Evolutionary conservation across 2,888 invertebrate species (phyloP).

Genomic region (Parthenolecanium corni): DNA sequence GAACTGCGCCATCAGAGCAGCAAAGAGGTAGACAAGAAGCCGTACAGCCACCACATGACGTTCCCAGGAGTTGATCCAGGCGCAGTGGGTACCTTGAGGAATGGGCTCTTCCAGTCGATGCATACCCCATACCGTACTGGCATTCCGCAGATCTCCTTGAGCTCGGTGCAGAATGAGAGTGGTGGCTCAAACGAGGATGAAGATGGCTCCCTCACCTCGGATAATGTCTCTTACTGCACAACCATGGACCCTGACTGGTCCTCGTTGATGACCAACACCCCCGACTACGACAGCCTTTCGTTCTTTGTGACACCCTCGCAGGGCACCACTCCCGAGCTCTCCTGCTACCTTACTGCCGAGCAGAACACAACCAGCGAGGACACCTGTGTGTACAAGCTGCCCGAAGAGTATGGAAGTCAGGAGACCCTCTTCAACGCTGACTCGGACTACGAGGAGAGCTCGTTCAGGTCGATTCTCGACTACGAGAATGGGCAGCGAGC

Average conservation of each 20-base stretch:
- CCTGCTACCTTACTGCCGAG: conserved; percentile 16
- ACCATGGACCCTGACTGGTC: conserved; percentile 10
- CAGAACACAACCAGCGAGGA: conserved; percentile 9
- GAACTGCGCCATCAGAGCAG: conserved; percentile 13
- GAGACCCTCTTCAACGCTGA: conserved; percentile 12
- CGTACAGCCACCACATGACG: neutral
- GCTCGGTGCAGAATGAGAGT: neutral
- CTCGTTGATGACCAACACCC: conserved; percentile 11
- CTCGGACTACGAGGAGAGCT: conserved; percentile 9
- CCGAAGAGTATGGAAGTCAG: conserved; percentile 2
- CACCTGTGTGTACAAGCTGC: conserved; percentile 8
- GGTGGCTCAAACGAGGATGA: too few relatives aligned
- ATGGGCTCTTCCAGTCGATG: neutral
- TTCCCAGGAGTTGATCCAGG: neutral
- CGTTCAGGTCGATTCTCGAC: conserved; percentile 5
- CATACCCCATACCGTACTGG: neutral
- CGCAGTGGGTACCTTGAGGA: neutral
- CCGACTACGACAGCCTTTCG: conserved; percentile 1
- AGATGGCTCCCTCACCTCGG: neutral
- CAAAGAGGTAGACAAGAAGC: neutral
- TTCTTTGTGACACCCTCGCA: conserved; percentile 5
- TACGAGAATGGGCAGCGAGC: neutral
- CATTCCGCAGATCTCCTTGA: conserved; percentile 18
- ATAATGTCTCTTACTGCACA: conserved; percentile 11
- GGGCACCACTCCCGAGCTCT: conserved; percentile 7